phyloP scores from a whole-genome alignment of 2,113 vertebrate species.

The Chitala chitala region DNA sequence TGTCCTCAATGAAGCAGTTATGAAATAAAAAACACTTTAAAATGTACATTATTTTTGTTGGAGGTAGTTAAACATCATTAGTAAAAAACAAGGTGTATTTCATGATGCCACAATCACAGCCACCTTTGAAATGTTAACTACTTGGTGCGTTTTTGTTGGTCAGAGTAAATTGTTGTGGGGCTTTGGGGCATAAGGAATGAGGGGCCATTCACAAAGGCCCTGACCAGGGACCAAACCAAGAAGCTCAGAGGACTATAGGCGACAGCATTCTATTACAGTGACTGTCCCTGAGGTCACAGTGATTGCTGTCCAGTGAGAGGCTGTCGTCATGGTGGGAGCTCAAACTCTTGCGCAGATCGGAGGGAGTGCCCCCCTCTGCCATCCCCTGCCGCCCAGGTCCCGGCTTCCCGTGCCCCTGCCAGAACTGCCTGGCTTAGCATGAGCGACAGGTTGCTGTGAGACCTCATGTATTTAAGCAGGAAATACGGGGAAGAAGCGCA shows the following conservation, averaged over 20 bases:
- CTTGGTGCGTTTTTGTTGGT: slow-evolving; percentile 8
- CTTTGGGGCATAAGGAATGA: background rate
- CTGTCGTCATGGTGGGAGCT: background rate
- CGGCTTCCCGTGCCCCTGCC: background rate
- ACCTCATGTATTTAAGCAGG: background rate
- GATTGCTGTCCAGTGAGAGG: background rate
- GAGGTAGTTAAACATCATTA: background rate
- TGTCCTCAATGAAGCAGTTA: background rate
- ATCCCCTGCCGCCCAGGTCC: background rate
- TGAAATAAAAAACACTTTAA: background rate
- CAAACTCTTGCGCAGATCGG: background rate
- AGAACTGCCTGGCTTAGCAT: background rate
- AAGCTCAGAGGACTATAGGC: background rate
- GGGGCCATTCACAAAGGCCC: background rate
- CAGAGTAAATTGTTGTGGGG: slow-evolving; percentile 6
- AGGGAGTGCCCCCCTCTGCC: background rate
- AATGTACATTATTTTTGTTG: background rate
- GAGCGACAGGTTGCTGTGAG: background rate
- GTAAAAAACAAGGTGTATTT: background rate
- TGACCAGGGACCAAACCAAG: background rate
- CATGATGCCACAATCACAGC: background rate
- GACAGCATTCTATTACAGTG: background rate
- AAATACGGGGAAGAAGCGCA: background rate
- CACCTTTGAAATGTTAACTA: background rate
- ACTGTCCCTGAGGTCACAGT: background rate